A percentile compares a stretch with the other conserved stretches of the same genome.
These are phyloP conservation scores for Xenus cinereus DNA, from an alignment of 2,113 vertebrate genomes.

Conservation along the genomic window DNA sequence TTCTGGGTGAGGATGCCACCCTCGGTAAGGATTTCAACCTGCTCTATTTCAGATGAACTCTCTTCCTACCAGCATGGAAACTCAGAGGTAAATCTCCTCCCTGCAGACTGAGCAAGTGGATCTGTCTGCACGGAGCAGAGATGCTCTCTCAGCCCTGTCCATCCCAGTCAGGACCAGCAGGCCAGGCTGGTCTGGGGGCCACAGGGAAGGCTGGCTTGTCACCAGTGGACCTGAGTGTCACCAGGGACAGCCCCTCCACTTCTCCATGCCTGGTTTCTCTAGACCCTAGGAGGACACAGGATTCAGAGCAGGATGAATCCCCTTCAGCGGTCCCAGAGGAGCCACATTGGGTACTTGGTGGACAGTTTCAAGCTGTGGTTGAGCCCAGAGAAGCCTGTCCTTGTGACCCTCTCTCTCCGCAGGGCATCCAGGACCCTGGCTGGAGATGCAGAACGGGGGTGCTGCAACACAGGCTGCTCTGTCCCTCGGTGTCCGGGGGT, in stretches of 20 bases:
- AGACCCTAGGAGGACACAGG: not conserved
- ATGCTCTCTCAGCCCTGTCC: not conserved
- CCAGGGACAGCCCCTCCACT: not conserved
- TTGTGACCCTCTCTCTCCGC: not conserved
- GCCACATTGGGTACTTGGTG: not conserved
- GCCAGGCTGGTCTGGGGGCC: not conserved
- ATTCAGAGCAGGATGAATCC: not conserved
- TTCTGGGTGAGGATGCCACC: not conserved
- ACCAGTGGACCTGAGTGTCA: not conserved
- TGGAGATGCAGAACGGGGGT: not conserved
- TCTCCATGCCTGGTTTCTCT: not conserved
- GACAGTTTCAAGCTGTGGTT: not conserved
- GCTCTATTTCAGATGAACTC: not conserved
- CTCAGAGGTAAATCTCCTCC: not conserved
- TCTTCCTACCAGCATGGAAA: not conserved
- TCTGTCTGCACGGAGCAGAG: not conserved
- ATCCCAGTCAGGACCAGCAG: not conserved
- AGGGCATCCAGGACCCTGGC: not conserved
- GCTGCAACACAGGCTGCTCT: not conserved
- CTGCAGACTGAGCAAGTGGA: accelerated
- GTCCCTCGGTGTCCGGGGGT: not conserved
- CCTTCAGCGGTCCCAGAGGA: not conserved
- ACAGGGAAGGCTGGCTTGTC: not conserved
- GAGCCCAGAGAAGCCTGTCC: not conserved
- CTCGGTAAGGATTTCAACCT: not conserved